A percentile compares a stretch with the other conserved stretches of the same genome.
phyloP scores from a whole-genome alignment of 2,888 invertebrate genomes.

The Pollenia griseotomentosa region DNA sequence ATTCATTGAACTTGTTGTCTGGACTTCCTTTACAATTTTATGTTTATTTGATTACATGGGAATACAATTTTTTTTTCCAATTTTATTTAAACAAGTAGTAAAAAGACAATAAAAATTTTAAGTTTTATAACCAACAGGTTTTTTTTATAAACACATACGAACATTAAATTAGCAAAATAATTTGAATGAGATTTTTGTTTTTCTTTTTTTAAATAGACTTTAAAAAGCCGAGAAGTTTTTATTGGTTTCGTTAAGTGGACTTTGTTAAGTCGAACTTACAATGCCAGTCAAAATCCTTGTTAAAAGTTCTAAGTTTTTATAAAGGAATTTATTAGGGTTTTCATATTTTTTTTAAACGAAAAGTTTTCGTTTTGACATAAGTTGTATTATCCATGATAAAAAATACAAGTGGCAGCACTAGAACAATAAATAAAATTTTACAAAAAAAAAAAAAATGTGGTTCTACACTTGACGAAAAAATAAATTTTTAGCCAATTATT shows the following conservation, averaged over 20 bases:
- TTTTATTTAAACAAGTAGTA: slow-evolving; percentile 3
- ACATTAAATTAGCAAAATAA: not conserved
- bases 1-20: slow-evolving; percentile 44
- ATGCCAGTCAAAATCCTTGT: slow-evolving; percentile 8
- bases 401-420: too few relatives aligned
- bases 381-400: too few relatives aligned
- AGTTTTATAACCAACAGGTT: slow-evolving; percentile 31
- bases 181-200: not conserved
- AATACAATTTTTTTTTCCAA: not conserved
- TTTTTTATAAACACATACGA: not conserved
- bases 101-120: slow-evolving; percentile 24
- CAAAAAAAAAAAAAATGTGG: too few relatives aligned
- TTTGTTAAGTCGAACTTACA: slow-evolving; percentile 11
- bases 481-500: too few relatives aligned
- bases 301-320: not conserved
- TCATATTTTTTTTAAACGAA: too few relatives aligned
- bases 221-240: slow-evolving; percentile 1
- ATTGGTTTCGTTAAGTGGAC: not conserved
- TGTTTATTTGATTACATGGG: slow-evolving; percentile 35
- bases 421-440: too few relatives aligned
- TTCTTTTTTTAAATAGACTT: not conserved
- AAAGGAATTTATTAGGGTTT: too few relatives aligned
- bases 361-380: too few relatives aligned
- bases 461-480: too few relatives aligned
- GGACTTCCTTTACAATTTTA: slow-evolving; percentile 39